phyloP scores from a whole-genome alignment of 2,888 invertebrate genomes.

The Exephanes ischioxanthus region DNA sequence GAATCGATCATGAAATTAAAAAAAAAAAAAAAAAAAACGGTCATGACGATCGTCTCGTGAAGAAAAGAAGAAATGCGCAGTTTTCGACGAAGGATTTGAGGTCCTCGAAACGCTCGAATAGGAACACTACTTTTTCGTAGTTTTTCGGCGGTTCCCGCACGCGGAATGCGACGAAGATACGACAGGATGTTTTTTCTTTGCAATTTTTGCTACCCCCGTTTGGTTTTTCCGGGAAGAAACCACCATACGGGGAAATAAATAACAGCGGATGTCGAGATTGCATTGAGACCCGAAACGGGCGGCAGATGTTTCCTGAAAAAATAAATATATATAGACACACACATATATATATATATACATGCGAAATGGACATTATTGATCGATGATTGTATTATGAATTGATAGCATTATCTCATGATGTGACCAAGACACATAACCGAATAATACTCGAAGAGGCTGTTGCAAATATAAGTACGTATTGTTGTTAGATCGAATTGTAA shows the following conservation, averaged over 20 bases:
- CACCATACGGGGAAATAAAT: background rate
- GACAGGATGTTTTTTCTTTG: slow-evolving; percentile 3
- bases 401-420: slow-evolving; percentile 54
- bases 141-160: background rate
- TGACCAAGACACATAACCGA: slow-evolving; percentile 65
- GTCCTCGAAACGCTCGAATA: background rate
- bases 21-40: background rate
- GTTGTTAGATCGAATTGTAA: slow-evolving; percentile 71
- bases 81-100: slow-evolving; percentile 20
- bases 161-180: background rate
- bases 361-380: slow-evolving; percentile 18
- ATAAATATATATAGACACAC: too few species aligned
- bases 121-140: background rate
- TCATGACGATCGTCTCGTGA: slow-evolving; percentile 33
- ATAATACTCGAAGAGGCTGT: slow-evolving; percentile 72
- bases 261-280: background rate
- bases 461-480: slow-evolving; percentile 70
- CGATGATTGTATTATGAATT: slow-evolving; percentile 14
- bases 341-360: background rate
- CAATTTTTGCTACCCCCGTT: slow-evolving; percentile 13
- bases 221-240: background rate
- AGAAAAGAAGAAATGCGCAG: slow-evolving; percentile 13
- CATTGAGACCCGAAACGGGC: background rate
- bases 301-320: background rate
- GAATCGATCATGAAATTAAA: slow-evolving; percentile 22